Conservation (phyloP, 2,888 invertebrate genomes). For the Agrochola circellaris region DNA sequence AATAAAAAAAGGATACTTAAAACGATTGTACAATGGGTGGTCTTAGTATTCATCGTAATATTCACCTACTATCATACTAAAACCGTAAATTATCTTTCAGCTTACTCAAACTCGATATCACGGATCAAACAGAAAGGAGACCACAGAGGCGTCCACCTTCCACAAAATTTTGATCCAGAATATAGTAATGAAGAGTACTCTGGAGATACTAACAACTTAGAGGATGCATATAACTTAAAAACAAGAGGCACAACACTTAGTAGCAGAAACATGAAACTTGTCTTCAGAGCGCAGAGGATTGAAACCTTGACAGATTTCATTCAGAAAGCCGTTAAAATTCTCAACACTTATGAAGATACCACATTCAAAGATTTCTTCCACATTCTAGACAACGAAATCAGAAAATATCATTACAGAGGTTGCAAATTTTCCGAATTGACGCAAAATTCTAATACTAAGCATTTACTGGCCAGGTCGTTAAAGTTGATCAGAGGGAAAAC, state of each 20-base stretch:
- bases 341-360: constrained; percentile 71
- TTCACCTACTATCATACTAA: not conserved
- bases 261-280: not conserved
- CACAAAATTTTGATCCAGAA: not conserved
- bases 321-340: constrained; percentile 57
- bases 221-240: not conserved
- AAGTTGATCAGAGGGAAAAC: constrained; percentile 59
- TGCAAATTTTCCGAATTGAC: constrained; percentile 72
- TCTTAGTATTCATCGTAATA: not conserved
- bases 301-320: constrained; percentile 76
- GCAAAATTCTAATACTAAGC: constrained; percentile 63
- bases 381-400: constrained; percentile 71
- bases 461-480: constrained; percentile 66
- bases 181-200: not conserved
- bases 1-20: no score
- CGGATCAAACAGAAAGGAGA: not conserved
- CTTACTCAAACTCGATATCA: not conserved
- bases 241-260: not conserved
- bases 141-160: not conserved
- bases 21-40: not conserved
- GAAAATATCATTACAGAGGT: constrained; percentile 71
- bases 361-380: constrained; percentile 71
- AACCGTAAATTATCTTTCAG: constrained; percentile 9
- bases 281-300: not conserved
- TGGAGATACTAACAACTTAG: not conserved